These are phyloP conservation scores for Ormyrus thymus DNA, from an alignment of 2,888 invertebrate species.

Conservation along the genomic window DNA sequence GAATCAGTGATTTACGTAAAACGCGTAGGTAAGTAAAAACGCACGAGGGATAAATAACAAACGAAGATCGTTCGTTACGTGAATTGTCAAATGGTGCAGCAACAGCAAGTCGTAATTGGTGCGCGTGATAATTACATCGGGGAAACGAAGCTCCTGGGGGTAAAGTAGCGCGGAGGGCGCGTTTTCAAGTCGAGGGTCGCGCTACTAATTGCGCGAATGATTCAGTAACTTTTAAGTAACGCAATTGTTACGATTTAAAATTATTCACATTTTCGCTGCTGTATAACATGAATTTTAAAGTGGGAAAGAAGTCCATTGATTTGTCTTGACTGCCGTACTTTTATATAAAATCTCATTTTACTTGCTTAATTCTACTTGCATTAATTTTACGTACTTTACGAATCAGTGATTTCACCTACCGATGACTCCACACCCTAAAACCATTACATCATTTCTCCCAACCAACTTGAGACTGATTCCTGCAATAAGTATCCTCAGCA, in stretches of 20 bases:
- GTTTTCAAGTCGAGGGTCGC: constrained; percentile 37
- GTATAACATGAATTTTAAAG: constrained; percentile 1
- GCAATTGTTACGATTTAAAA: constrained; percentile 19
- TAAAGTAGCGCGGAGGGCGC: constrained; percentile 41
- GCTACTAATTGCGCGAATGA: constrained; percentile 46
- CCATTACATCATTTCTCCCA: too few species aligned
- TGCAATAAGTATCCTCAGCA: too few species aligned
- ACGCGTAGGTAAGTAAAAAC: not conserved
- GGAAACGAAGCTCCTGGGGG: constrained; percentile 30
- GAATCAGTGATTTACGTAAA: too few species aligned
- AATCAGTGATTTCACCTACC: too few species aligned
- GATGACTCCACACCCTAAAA: too few species aligned
- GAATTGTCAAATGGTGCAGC: constrained; percentile 40
- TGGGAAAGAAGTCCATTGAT: not conserved
- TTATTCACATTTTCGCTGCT: constrained; percentile 12
- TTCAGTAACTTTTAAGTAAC: constrained; percentile 41
- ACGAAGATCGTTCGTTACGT: constrained; percentile 1
- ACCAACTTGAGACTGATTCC: too few species aligned
- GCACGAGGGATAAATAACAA: constrained; percentile 27
- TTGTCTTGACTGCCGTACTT: not conserved
- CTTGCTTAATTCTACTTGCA: too few species aligned
- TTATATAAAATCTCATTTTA: not conserved
- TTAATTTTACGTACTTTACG: too few species aligned
- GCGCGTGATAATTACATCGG: constrained; percentile 51
- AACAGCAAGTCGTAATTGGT: constrained; percentile 37